Base-by-base conservation (phyloP, 2,797 vertebrate species). In the Chaunax sp. region DNA sequence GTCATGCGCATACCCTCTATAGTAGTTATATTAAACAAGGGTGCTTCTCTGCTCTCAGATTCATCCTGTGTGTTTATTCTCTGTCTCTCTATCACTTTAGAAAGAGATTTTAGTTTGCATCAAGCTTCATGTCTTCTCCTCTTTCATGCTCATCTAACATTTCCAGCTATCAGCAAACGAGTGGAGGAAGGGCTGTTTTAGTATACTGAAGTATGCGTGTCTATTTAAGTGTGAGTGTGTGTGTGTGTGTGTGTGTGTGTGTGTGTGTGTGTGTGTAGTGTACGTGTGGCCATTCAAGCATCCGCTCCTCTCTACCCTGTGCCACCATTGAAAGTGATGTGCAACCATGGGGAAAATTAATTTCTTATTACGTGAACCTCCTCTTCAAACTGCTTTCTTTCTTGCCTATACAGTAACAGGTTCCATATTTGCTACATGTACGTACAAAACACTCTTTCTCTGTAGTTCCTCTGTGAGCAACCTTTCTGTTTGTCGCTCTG, bases 291-390 rank as follows among this genome's bases (percentile, higher is more conserved):
- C 47, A 69, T 57, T 63, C 68, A 54, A 69, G 74, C 58, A 33
- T 71, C 28, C 28, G 2, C 63, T 59, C 16, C 47, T 52, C 43
- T 28, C 55, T 66, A 13, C 14, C 59, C 65, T 60, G 18, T 41
- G 56, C 68, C 54, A 16, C 61, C 35, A 13, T 60, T 52, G 61
- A 72, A 67, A 66, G 56, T 25, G 50, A 66, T 67, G 86, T 73
- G 69, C 77, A 85, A 25, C 79, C 83, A 83, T 61, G 83, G 15
- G 78, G 80, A 76, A 87, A 90, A 89, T 90, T 11, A 71, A 82
- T 79, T 76, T 83, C 75, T 79, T 57, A 74, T 67, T 58, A 57
- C 35, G 6, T 64, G 26, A 77, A 70, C 62, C 45, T 28, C 33
- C 45, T 69, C 60, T 49, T 49, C 30, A 54, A 43, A 57, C 22